These are phyloP conservation scores for Syncerus caffer DNA, from an alignment of 2,797 vertebrate genomes.

Conservation along the genomic window DNA sequence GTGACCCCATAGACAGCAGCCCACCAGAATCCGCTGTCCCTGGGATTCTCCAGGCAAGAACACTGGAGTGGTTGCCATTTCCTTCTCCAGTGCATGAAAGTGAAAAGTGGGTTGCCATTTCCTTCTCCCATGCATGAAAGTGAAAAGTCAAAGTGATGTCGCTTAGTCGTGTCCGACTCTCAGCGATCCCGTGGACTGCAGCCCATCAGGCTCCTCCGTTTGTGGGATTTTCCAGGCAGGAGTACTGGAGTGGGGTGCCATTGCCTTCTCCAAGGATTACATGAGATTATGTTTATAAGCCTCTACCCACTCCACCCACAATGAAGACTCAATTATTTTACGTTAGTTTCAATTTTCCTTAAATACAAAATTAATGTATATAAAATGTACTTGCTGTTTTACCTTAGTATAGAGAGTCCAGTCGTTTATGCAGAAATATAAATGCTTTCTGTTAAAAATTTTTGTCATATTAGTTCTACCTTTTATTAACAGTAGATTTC, in stretches of 20 bases:
- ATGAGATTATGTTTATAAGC: neutral
- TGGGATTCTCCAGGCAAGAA: too few species aligned
- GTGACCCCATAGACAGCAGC: too few species aligned
- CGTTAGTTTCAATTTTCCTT: neutral
- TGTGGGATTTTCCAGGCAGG: too few species aligned
- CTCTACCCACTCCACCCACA: neutral
- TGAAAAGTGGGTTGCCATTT: too few species aligned
- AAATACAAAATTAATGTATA: neutral
- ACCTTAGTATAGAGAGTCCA: neutral
- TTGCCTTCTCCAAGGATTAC: neutral
- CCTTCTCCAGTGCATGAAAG: too few species aligned
- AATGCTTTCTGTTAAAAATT: neutral
- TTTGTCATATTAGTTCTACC: neutral
- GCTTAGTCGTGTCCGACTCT: too few species aligned
- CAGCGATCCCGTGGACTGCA: too few species aligned
- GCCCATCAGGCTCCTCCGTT: too few species aligned
- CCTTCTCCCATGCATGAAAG: too few species aligned
- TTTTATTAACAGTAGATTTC: neutral
- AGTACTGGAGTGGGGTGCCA: too few species aligned
- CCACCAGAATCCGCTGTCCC: accelerated
- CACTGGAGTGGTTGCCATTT: too few species aligned
- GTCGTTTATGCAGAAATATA: neutral
- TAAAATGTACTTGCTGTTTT: neutral
- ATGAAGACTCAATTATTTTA: neutral
- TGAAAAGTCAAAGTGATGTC: too few species aligned